These are phyloP conservation scores for Catharus bicknelli DNA, from an alignment of 2,113 vertebrate genomes.

Conservation along the genomic window DNA sequence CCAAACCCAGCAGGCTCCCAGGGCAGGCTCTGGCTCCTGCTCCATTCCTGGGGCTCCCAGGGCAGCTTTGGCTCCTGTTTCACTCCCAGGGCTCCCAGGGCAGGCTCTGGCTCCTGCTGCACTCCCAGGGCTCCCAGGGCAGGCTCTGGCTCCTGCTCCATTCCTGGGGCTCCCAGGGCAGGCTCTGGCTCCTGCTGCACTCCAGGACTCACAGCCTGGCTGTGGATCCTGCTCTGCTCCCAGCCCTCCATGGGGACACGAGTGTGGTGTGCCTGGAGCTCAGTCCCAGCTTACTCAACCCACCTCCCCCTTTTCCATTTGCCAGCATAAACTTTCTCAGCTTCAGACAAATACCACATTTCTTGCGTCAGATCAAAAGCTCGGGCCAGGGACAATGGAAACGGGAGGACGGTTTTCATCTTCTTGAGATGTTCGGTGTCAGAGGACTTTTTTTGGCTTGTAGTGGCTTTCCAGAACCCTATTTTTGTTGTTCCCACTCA, in stretches of 20 bases:
- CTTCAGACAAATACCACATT: slow-evolving; percentile 48
- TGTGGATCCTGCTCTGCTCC: accelerated
- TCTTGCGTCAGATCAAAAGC: slow-evolving; percentile 37
- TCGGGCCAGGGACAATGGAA: slow-evolving; percentile 52
- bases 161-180: not conserved
- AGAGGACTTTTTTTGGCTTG: slow-evolving; percentile 45
- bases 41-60: too few relatives aligned
- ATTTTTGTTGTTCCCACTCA: slow-evolving; percentile 29
- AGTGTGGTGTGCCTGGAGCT: not conserved
- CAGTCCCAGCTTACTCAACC: slow-evolving; percentile 42
- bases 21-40: too few relatives aligned
- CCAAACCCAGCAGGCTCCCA: too few relatives aligned
- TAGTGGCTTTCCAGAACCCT: slow-evolving; percentile 33
- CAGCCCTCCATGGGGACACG: not conserved
- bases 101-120: too few relatives aligned
- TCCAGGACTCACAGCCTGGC: not conserved
- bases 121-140: too few relatives aligned
- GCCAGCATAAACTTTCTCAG: slow-evolving; percentile 54
- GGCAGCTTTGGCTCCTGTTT: too few relatives aligned
- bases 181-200: not conserved
- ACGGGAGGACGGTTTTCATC: slow-evolving; percentile 46
- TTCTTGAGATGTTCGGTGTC: slow-evolving; percentile 51
- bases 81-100: too few relatives aligned
- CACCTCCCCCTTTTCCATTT: slow-evolving; percentile 22
- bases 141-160: too few relatives aligned